Percentiles rank a stretch among this genome's conserved stretches.
Evolutionary conservation across 2,113 vertebrate genomes (phyloP).

Genomic region (Ceratotherium simum): DNA sequence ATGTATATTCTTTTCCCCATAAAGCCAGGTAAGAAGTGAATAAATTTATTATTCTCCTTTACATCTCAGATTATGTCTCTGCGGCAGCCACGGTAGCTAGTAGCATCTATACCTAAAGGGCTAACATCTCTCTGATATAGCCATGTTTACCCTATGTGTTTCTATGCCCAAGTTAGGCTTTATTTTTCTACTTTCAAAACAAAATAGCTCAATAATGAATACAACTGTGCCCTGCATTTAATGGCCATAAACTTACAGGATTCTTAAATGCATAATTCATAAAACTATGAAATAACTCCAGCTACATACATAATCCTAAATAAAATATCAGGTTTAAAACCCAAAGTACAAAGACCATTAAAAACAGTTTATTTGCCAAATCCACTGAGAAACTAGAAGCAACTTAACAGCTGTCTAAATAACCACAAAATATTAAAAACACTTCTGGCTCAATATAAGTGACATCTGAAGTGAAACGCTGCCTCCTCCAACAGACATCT

Average conservation of each 20-base stretch:
- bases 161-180: conserved; percentile 35
- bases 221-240: conserved; percentile 40
- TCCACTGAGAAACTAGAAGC: conserved; percentile 82
- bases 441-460: conserved; percentile 83
- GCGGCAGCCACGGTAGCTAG: background rate
- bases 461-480: conserved; percentile 82
- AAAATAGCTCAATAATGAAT: conserved; percentile 22
- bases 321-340: conserved; percentile 68
- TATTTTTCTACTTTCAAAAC: conserved; percentile 41
- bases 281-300: conserved; percentile 46
- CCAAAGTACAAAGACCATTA: conserved; percentile 77
- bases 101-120: background rate
- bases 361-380: conserved; percentile 81
- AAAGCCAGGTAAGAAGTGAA: conserved; percentile 41
- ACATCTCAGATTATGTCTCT: background rate
- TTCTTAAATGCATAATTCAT: conserved; percentile 55
- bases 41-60: conserved; percentile 37
- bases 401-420: conserved; percentile 87
- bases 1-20: background rate
- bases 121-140: background rate
- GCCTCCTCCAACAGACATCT: conserved; percentile 69
- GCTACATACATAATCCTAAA: conserved; percentile 35
- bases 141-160: background rate
- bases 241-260: conserved; percentile 28
- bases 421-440: conserved; percentile 85